phyloP scores from a whole-genome alignment of 2,888 invertebrate species.

The Polyommatus iphigenia region DNA sequence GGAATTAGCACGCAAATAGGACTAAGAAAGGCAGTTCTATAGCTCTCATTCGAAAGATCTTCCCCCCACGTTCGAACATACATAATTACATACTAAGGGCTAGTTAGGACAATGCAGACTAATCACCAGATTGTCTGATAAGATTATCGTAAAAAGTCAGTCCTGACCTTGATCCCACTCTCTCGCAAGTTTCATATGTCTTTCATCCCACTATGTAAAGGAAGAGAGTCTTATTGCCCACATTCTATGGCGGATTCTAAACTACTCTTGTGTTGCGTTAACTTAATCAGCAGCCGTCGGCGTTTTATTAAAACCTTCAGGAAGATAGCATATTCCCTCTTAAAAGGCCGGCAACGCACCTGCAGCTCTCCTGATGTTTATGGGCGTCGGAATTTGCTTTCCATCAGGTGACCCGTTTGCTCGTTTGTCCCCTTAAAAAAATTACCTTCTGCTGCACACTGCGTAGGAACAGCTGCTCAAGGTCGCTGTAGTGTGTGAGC shows the following conservation, averaged over 20 bases:
- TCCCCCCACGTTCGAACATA: neutral
- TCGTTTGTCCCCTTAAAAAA: no score
- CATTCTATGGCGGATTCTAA: no score
- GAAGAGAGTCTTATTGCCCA: neutral
- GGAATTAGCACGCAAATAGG: no score
- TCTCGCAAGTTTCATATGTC: neutral
- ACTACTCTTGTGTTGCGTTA: no score
- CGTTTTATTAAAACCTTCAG: no score
- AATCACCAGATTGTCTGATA: neutral
- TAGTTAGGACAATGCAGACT: neutral
- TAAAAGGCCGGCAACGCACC: no score
- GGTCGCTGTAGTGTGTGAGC: conserved; percentile 87
- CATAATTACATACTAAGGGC: neutral
- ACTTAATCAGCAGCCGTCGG: no score
- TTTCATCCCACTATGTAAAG: neutral
- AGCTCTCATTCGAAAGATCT: neutral
- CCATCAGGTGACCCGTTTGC: no score
- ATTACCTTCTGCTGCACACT: conserved; percentile 85
- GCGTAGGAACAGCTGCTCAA: conserved; percentile 87
- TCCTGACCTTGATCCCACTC: neutral
- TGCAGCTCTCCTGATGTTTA: no score
- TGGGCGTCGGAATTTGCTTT: no score
- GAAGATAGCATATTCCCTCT: no score
- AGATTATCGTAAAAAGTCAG: neutral
- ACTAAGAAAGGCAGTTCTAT: no score